Evolutionary conservation across 2,888 invertebrate genomes (phyloP).

Genomic region (Octonoba sinensis): DNA sequence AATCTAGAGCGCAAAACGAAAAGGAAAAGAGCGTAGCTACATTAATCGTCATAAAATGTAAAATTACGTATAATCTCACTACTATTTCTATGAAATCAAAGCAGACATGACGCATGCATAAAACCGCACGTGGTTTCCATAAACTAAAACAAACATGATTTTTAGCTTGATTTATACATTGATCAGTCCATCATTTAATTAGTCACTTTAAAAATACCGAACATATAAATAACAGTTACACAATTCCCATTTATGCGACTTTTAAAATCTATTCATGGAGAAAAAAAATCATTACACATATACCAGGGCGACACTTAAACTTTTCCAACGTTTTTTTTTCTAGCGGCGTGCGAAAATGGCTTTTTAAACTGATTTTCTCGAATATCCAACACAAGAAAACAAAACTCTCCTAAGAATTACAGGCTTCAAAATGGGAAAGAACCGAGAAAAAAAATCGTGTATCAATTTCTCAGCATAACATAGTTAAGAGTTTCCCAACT

Average conservation of each 20-base stretch:
- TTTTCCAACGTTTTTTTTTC: constrained; percentile 34
- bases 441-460: constrained; percentile 21
- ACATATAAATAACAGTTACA: neutral
- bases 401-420: constrained; percentile 27
- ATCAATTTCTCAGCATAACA: constrained; percentile 47
- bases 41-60: no score
- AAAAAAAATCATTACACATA: constrained; percentile 27
- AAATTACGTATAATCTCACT: no score
- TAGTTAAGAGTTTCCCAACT: constrained; percentile 19
- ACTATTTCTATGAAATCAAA: no score
- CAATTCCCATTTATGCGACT: neutral
- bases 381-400: constrained; percentile 22
- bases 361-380: constrained; percentile 55
- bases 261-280: neutral
- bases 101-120: no score
- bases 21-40: no score
- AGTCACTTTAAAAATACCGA: neutral
- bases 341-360: constrained; percentile 38
- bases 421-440: constrained; percentile 9
- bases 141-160: no score
- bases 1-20: no score
- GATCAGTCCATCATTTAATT: no score
- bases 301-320: constrained; percentile 19
- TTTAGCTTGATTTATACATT: no score
- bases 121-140: no score